Conservation (phyloP, 2,797 vertebrate genomes). For the Gymnoscopelus microlampas region DNA sequence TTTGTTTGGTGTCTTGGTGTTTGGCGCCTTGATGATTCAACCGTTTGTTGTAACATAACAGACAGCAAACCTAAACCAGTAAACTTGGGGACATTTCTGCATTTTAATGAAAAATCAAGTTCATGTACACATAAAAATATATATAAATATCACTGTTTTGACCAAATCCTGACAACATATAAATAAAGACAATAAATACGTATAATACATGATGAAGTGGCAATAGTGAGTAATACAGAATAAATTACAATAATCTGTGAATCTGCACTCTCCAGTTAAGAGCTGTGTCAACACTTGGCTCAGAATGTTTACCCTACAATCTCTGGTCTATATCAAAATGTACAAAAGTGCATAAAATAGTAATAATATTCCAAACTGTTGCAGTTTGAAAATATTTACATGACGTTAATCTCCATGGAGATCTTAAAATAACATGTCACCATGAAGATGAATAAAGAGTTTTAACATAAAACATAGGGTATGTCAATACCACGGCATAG, state of each 20-base stretch:
- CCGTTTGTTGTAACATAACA: not conserved
- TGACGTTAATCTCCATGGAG: conserved; percentile 67
- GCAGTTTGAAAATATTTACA: conserved; percentile 62
- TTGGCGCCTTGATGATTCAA: not conserved
- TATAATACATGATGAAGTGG: conserved; percentile 3
- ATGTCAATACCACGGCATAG: not conserved
- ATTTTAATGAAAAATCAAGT: conserved; percentile 47
- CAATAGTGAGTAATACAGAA: conserved; percentile 8
- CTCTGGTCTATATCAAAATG: conserved; percentile 60
- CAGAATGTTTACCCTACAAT: conserved; percentile 43
- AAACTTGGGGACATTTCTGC: not conserved
- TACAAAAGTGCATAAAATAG: conserved; percentile 50
- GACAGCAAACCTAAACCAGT: not conserved
- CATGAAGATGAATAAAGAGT: conserved; percentile 62
- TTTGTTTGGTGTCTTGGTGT: not conserved
- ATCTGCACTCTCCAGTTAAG: conserved; percentile 37
- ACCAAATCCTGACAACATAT: conserved; percentile 38
- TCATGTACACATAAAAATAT: conserved; percentile 1
- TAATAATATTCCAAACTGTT: conserved; percentile 64
- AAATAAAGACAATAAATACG: conserved; percentile 76
- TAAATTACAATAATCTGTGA: conserved; percentile 11
- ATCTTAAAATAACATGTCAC: conserved; percentile 54
- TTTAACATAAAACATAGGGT: conserved; percentile 41
- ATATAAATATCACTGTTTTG: conserved; percentile 50
- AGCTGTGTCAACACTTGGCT: conserved; percentile 30